Base-by-base conservation (phyloP, 2,888 invertebrate species). In the Agrotis puta region DNA sequence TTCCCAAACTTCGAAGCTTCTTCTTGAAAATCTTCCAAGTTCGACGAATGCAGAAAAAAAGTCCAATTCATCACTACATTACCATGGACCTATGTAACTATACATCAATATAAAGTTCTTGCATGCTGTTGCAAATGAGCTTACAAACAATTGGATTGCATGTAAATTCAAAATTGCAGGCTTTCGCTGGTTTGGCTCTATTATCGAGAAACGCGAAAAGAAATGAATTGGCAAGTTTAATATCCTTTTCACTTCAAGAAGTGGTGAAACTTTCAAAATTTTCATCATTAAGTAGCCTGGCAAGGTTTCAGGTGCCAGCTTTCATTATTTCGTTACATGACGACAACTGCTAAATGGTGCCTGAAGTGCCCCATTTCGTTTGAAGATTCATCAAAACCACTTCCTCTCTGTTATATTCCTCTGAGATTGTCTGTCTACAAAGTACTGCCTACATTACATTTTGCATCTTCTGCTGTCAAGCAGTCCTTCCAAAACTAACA, bases 81-180 rank as follows among this genome's bases (percentile, higher is more conserved):
- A 53, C 77, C 71, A 66, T 62, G 79, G 69, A 69, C 22, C 65
- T 62, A 70, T 70, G 79, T 79, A 74, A 74, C 64, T 72, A 72
- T 73, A 50, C 48, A 50, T 72, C 72, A 9, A n/a, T 69, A 66
- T 63, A 47, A 62, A 67, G 48, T 75, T 70, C 64, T 79, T 79
- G 79, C 79, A 79, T 79, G 79, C 57, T 61, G 39, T 67, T 64
- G 70, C 79, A 70, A 66, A 59, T 51, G 65, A 62, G 75, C 79
- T 79, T 79, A n/a, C 54, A 70, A 67, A 67, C 45, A 39, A 79
- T 79, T 79, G 79, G 79, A 79, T 75, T 79, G 79, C 79, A 79
- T 79, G 79, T 64, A 47, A 66, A 70, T 63, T 65, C 2, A 58
- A 64, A 79, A 68, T 24, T 65, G 62, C 56, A 56, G 47, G 63